Evolutionary conservation across 2,797 vertebrate genomes (phyloP).

Genomic region (Bradypodion pumilum): DNA sequence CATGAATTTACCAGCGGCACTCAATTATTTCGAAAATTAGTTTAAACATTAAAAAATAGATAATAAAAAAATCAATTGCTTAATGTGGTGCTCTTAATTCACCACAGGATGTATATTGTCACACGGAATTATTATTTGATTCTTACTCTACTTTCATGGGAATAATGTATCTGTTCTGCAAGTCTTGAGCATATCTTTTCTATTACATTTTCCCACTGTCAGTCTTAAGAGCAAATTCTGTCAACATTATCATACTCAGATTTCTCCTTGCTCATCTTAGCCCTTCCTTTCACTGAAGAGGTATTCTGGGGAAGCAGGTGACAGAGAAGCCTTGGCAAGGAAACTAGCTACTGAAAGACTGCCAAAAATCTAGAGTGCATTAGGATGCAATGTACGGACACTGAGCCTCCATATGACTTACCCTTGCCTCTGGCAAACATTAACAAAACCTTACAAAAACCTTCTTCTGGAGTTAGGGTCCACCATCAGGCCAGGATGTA

Average conservation of each 20-base stretch:
- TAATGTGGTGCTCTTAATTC: not conserved
- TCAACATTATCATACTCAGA: slow-evolving; percentile 6
- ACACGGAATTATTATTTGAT: not conserved
- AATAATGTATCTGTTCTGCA: not conserved
- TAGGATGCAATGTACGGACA: not conserved
- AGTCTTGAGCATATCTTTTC: not conserved
- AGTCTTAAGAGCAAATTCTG: not conserved
- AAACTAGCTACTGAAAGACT: not conserved
- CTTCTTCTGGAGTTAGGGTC: no score
- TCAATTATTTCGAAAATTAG: not conserved
- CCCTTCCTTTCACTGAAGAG: slow-evolving; percentile 17
- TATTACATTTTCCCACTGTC: slow-evolving; percentile 13
- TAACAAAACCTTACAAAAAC: not conserved
- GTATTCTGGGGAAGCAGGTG: slow-evolving; percentile 19
- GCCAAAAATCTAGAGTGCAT: not conserved
- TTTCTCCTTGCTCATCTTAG: not conserved
- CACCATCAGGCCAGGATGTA: no score
- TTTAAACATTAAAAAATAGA: not conserved
- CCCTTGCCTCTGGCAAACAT: not conserved
- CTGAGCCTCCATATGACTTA: not conserved
- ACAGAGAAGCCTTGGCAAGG: not conserved
- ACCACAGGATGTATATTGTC: not conserved
- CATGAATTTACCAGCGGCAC: not conserved
- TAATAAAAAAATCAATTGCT: not conserved
- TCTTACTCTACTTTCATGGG: not conserved